Conservation (phyloP, 2,888 invertebrate species). For the Latheticus oryzae region DNA sequence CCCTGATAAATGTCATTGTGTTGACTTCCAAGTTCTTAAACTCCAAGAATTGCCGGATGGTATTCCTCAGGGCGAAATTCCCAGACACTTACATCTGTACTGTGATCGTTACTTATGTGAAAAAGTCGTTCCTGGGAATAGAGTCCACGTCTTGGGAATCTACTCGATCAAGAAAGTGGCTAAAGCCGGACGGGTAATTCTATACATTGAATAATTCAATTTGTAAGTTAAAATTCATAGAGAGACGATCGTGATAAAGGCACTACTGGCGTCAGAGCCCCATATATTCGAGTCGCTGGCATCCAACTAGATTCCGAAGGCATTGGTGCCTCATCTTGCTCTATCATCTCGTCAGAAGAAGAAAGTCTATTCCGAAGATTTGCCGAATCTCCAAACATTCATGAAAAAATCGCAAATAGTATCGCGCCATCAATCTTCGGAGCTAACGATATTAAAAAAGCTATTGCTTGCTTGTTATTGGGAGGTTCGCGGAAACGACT, state of each 20-base stretch:
- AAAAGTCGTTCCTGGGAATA: constrained; percentile 94
- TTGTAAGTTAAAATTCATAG: constrained; percentile 61
- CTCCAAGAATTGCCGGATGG: constrained; percentile 95
- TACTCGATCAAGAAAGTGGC: constrained; percentile 94
- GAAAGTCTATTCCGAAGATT: constrained; percentile 86
- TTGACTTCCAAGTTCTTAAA: constrained; percentile 98
- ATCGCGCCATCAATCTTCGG: constrained; percentile 99
- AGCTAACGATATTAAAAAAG: constrained; percentile 93
- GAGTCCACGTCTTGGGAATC: constrained; percentile 93
- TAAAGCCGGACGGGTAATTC: constrained; percentile 70
- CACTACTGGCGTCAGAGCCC: constrained; percentile 90
- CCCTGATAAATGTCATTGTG: constrained; percentile 97
- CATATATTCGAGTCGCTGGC: constrained; percentile 95
- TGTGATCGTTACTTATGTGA: constrained; percentile 95
- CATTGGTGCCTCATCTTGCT: constrained; percentile 72
- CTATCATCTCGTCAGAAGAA: constrained; percentile 74
- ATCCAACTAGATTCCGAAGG: constrained; percentile 88
- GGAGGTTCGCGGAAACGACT: constrained; percentile 90
- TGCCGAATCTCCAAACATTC: constrained; percentile 86
- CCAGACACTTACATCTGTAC: constrained; percentile 93
- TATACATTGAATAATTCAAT: not conserved
- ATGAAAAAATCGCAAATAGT: constrained; percentile 88
- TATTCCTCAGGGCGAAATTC: constrained; percentile 97
- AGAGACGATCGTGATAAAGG: constrained; percentile 80
- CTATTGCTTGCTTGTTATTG: constrained; percentile 94